Percentiles rank a stretch among this genome's conserved stretches.
These are phyloP conservation scores for Zenarchopterus dispar DNA, from an alignment of 2,797 vertebrate genomes.

Conservation along the genomic window DNA sequence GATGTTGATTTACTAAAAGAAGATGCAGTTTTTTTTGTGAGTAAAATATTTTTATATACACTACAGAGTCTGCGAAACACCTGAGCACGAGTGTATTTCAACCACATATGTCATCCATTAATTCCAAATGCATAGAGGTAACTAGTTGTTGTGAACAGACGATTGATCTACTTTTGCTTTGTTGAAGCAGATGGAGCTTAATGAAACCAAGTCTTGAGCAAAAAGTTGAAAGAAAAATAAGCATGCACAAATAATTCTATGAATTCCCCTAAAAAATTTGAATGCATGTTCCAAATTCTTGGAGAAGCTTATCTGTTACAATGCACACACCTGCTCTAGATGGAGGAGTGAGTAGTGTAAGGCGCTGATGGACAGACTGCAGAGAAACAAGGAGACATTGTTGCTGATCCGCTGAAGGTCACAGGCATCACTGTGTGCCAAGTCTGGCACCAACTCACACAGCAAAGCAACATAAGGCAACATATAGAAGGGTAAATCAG, in stretches of 20 bases:
- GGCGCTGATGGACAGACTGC: slow-evolving; percentile 79
- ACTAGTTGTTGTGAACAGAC: not conserved
- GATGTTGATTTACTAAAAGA: not conserved
- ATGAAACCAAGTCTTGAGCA: slow-evolving; percentile 1
- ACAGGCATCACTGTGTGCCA: slow-evolving; percentile 73
- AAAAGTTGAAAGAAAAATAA: slow-evolving; percentile 12
- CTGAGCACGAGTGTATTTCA: no score
- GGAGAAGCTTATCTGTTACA: slow-evolving; percentile 60
- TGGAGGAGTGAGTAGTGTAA: slow-evolving; percentile 52
- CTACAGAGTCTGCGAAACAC: slow-evolving; percentile 36
- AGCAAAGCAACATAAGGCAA: slow-evolving; percentile 70
- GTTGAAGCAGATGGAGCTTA: slow-evolving; percentile 14
- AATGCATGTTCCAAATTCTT: slow-evolving; percentile 63
- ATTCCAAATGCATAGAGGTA: slow-evolving; percentile 1
- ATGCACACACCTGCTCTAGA: slow-evolving; percentile 78
- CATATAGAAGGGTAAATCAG: slow-evolving; percentile 60
- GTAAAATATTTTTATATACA: slow-evolving; percentile 10
- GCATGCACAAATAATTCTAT: not conserved
- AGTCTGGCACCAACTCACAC: slow-evolving; percentile 77
- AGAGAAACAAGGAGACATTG: slow-evolving; percentile 86
- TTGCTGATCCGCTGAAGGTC: slow-evolving; percentile 85
- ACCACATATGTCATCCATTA: slow-evolving; percentile 2
- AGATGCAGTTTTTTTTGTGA: not conserved
- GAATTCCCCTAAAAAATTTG: slow-evolving; percentile 37
- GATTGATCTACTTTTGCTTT: slow-evolving; percentile 9